phyloP scores from a whole-genome alignment of 2,888 invertebrate genomes.

The Rhingia campestris region DNA sequence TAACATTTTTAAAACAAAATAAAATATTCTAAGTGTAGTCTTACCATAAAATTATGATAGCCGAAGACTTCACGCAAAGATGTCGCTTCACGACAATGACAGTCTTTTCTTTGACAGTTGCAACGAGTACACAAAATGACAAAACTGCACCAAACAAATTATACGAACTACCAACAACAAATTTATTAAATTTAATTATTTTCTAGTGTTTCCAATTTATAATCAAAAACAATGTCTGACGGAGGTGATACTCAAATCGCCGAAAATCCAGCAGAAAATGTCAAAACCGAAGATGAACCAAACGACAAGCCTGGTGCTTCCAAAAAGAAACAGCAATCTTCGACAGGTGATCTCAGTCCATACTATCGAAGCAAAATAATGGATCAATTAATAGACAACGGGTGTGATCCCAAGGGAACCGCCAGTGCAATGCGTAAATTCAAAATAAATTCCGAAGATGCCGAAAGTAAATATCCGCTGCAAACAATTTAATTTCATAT shows the following conservation, averaged over 20 bases:
- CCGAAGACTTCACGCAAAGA: not conserved
- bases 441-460: constrained; percentile 38
- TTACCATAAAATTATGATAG: not conserved
- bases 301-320: constrained; percentile 25
- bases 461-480: constrained; percentile 33
- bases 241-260: not conserved
- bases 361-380: constrained; percentile 62
- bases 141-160: constrained; percentile 15
- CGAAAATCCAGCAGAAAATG: too few species aligned
- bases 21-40: not conserved
- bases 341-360: constrained; percentile 34
- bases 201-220: too few species aligned
- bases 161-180: not conserved
- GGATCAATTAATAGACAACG: constrained; percentile 49
- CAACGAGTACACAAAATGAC: constrained; percentile 16
- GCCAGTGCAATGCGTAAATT: constrained; percentile 21
- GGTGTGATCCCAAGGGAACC: constrained; percentile 46
- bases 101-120: constrained; percentile 6
- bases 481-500: not conserved
- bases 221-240: not conserved
- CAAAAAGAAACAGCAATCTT: constrained; percentile 22
- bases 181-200: too few species aligned
- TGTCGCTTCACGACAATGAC: not conserved
- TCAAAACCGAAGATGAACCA: not conserved
- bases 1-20: too few species aligned